These are phyloP conservation scores for Vollenhovia emeryi DNA, from an alignment of 1,140 invertebrate species.

Conservation along the genomic window DNA sequence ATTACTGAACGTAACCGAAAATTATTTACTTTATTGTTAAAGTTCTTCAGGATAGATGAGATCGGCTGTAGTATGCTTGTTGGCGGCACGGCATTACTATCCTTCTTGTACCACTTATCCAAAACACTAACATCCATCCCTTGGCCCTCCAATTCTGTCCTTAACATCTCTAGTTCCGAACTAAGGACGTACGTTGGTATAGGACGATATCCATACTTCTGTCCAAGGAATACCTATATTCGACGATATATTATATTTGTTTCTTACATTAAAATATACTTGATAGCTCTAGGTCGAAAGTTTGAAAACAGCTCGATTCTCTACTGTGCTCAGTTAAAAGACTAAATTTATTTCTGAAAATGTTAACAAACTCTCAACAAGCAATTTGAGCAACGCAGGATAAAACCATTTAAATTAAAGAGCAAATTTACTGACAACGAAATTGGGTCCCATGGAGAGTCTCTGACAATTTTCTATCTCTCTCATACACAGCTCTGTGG, in stretches of 20 bases:
- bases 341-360: neutral
- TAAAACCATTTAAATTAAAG: neutral
- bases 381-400: neutral
- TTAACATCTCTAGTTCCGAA: conserved; percentile 95
- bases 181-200: conserved; percentile 98
- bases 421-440: conserved; percentile 89
- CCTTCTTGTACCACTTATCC: conserved; percentile 98
- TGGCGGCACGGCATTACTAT: conserved; percentile 97
- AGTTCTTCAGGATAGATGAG: conserved; percentile 98
- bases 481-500: conserved; percentile 98
- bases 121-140: conserved; percentile 94
- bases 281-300: neutral
- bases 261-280: neutral
- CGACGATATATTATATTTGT: neutral
- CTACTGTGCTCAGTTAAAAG: neutral
- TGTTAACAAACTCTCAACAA: neutral
- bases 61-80: conserved; percentile 98
- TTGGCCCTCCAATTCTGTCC: conserved; percentile 91
- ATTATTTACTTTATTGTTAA: conserved; percentile 96
- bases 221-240: conserved; percentile 95
- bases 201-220: conserved; percentile 99
- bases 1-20: neutral
- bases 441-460: conserved; percentile 98
- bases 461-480: conserved; percentile 99
- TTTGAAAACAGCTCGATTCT: neutral